A percentile compares a stretch with the other conserved stretches of the same genome.
These are phyloP conservation scores for Dendropsophus ebraccatus DNA, from an alignment of 2,113 vertebrate genomes.

Conservation along the genomic window DNA sequence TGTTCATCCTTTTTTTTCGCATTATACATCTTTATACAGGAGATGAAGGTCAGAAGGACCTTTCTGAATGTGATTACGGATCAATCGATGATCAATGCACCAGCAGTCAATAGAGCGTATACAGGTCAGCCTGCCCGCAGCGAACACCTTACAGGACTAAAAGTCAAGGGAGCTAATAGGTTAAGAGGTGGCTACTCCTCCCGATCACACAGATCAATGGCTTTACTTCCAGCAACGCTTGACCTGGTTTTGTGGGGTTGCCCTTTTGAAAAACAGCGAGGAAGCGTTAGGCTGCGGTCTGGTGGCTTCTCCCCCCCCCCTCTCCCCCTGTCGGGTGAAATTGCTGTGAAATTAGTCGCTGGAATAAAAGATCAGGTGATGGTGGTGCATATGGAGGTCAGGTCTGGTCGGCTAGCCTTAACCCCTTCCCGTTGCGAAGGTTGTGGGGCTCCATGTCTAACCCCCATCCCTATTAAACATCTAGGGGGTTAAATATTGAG, in stretches of 20 bases:
- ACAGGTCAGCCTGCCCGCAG: neutral
- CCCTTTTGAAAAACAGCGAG: neutral
- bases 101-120: neutral
- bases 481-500: too few relatives aligned
- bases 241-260: slow-evolving; percentile 11
- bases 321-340: neutral
- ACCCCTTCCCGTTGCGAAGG: too few relatives aligned
- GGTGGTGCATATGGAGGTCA: neutral
- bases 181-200: slow-evolving; percentile 8
- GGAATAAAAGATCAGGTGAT: neutral
- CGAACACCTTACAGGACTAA: neutral
- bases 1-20: neutral
- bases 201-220: slow-evolving; percentile 42
- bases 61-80: neutral
- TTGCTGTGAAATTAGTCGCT: neutral
- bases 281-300: neutral
- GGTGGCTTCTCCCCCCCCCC: neutral
- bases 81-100: slow-evolving; percentile 17
- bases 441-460: too few relatives aligned
- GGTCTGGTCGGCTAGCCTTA: too few relatives aligned
- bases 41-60: neutral
- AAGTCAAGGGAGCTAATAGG: neutral
- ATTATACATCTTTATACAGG: neutral
- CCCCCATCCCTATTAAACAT: too few relatives aligned
- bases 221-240: neutral